Base-by-base conservation (phyloP, 2,888 invertebrate genomes). In the Pyrochroa serraticornis region DNA sequence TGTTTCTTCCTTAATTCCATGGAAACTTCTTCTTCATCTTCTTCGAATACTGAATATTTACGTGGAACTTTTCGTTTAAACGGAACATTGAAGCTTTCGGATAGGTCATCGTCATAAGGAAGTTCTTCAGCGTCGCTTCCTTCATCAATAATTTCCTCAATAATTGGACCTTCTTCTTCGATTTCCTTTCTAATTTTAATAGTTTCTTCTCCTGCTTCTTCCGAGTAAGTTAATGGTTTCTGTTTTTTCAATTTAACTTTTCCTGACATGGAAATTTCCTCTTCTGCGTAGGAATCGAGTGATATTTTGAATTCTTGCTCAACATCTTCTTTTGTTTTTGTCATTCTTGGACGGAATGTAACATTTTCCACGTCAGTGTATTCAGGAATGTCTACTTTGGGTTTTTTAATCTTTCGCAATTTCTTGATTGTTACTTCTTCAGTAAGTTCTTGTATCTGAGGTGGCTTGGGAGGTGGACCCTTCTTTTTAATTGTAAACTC, bases 291-390 rank as follows among this genome's bases (percentile, higher is more conserved):
- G 0, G 91, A 90, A 78, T 93, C 90, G 59, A 93, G 79, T 7
- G 90, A 89, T 64, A 93, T 92, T 77, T 90, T 92, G 75, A 93
- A 93, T 79, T 93, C 93, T 80, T 93, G 93, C 73, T 93, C 93
- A 8, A 93, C 91, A 70, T 92, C 91, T 82, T 93, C 92, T 77
- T 90, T 91, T 0, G 89, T 90, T 81, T 89, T 91, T 0, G 87
- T 89, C 3, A 82, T 79, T 77, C 87, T 88, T 7, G 92, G 90
- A 68, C 89, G 86, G 78, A 92, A 92, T 35, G 90, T 92, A 0
- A 93, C 91, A 67, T 85, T 89, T 81, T 91, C 89, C 7, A 87
- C 85, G 71, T 89, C 90, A 0, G 88, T 87, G 43, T 87, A 83
- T 82, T 91, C 91, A 38, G 89, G 87, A 62, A 89, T 81, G 65